Percentiles rank a stretch among this genome's conserved stretches.
These are phyloP conservation scores for Alectura lathami DNA, from an alignment of 2,113 vertebrate species.

Conservation along the genomic window DNA sequence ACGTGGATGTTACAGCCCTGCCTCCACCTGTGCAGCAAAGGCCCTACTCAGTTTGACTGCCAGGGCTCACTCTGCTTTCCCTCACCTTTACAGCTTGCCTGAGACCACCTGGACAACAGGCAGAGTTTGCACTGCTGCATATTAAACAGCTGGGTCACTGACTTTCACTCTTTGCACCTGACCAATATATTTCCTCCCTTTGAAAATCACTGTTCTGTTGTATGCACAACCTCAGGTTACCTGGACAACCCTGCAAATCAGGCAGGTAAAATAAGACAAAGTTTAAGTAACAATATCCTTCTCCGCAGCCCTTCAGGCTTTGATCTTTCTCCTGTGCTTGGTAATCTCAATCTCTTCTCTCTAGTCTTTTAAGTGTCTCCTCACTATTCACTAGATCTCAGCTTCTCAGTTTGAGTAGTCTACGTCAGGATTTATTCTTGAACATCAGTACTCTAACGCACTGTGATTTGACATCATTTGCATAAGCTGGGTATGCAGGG, in stretches of 20 bases:
- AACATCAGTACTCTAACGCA: background rate
- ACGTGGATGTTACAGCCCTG: accelerated
- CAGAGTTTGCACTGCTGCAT: background rate
- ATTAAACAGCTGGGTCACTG: background rate
- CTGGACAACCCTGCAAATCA: background rate
- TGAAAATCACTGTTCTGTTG: background rate
- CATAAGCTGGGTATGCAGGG: background rate
- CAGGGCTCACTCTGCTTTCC: background rate
- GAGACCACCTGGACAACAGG: background rate
- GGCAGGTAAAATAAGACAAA: background rate
- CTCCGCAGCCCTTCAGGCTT: background rate
- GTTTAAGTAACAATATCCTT: background rate
- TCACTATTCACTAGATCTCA: background rate
- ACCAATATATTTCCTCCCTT: background rate
- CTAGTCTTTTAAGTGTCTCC: background rate
- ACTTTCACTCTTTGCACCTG: background rate
- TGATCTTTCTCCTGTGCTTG: background rate
- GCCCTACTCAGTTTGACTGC: background rate
- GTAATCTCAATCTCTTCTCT: background rate
- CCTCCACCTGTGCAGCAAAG: background rate
- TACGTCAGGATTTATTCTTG: background rate
- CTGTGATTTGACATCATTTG: background rate
- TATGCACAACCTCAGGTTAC: background rate
- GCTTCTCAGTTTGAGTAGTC: background rate
- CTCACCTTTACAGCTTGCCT: background rate